Evolutionary conservation across 2,113 vertebrate genomes (phyloP), one percentile per base, ranked within the genome.

Genomic region (Cheilinus undulatus): DNA sequence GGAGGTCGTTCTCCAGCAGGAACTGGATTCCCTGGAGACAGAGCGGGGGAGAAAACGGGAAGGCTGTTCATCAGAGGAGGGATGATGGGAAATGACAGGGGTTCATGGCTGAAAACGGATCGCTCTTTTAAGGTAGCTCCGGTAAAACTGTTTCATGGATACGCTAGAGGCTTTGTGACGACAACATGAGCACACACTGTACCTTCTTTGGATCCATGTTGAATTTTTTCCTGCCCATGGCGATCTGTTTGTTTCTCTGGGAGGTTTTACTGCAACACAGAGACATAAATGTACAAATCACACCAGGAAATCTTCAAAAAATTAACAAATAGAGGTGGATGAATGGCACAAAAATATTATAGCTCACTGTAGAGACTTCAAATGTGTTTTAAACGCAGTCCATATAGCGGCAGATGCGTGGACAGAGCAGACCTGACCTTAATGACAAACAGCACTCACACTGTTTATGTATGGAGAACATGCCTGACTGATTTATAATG

Each of bases 121-220:
- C 7, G 2, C 51, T 30, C 34, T 59, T 57, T n/a, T 49, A 65
- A 17, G 42, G 30, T 6, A 19, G 32, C 26, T 26, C 36, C 4
- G 23, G 38, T 14, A 7, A 30, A 49, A 20, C 28, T 2, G 17
- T 9, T 70, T 26, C 22, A 63, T 19, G 56, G 56, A 58, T 43
- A 54, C 12, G 17, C 20, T 22, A 32, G 28, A 49, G 42, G 28
- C 28, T 54, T 62, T 51, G 42, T 8, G 22, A 17, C n/a, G 45
- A 52, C 66, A 32, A 61, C 12, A 36, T 12, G 7, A 54, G 14
- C 30, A 30, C 11, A n/a, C 11, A n/a, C 3, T 11, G 19, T 87
- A 99, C 97, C 96, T 99, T 99, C 86, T 98, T 99, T 63, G 97
- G 98, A 74, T 99, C 98, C 98, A 99, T 99, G 90, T 99, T 99